These are phyloP conservation scores for Passer domesticus DNA, from an alignment of 2,113 vertebrate species.

Conservation along the genomic window DNA sequence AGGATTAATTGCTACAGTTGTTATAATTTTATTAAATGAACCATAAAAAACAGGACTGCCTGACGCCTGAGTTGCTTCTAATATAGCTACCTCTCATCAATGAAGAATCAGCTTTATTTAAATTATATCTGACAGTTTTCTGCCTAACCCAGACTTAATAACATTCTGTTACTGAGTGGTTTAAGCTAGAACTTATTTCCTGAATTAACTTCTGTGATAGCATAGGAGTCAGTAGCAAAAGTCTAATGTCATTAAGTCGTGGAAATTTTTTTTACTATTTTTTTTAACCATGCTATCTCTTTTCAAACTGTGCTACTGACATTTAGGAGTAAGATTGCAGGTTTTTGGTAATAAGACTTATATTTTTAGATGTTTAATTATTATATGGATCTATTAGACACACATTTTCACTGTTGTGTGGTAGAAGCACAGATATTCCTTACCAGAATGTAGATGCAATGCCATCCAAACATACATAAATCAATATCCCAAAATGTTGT, in stretches of 20 bases:
- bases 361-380: neutral
- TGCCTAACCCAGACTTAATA: neutral
- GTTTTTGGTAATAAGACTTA: neutral
- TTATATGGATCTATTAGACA: neutral
- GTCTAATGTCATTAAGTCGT: neutral
- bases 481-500: neutral
- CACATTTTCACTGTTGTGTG: neutral
- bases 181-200: neutral
- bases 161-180: neutral
- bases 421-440: neutral
- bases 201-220: neutral
- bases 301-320: neutral
- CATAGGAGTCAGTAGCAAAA: neutral
- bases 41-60: neutral
- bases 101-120: neutral
- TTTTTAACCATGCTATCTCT: neutral
- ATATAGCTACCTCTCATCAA: neutral
- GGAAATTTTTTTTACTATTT: neutral
- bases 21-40: neutral
- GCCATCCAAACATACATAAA: neutral
- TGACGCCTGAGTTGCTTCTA: neutral
- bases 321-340: neutral
- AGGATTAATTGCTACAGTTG: neutral
- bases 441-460: neutral
- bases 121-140: conserved; percentile 11